These are phyloP conservation scores for Trichogramma dendrolimi DNA, from an alignment of 2,888 invertebrate species.

Conservation along the genomic window DNA sequence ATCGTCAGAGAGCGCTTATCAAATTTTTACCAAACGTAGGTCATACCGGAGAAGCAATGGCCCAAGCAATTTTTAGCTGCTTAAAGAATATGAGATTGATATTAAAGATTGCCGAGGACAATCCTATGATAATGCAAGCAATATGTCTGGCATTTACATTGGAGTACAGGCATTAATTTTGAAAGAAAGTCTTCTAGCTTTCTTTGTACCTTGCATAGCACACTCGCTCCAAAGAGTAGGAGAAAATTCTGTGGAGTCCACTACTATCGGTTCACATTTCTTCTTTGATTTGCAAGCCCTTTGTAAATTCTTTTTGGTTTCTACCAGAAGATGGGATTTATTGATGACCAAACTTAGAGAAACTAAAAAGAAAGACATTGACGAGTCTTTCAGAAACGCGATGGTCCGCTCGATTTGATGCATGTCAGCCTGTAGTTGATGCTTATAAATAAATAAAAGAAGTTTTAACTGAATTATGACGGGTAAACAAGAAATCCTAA, in stretches of 20 bases:
- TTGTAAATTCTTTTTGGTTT: not conserved
- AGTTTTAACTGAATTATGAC: too few species aligned
- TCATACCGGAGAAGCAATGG: conserved; percentile 40
- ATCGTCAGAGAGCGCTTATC: conserved; percentile 29
- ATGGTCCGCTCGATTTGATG: not conserved
- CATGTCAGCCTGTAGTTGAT: too few species aligned
- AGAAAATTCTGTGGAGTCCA: too few species aligned
- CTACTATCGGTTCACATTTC: conserved; percentile 36
- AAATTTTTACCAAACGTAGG: conserved; percentile 32
- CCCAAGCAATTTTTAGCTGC: too few species aligned
- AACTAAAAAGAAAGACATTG: not conserved
- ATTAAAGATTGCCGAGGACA: conserved; percentile 35
- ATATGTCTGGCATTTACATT: conserved; percentile 33
- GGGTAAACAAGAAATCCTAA: too few species aligned
- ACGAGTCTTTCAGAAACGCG: not conserved
- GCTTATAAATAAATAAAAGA: too few species aligned
- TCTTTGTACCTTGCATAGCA: conserved; percentile 33
- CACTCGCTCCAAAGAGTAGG: too few species aligned
- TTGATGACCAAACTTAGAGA: not conserved
- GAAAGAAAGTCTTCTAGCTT: conserved; percentile 33
- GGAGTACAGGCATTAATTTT: conserved; percentile 37
- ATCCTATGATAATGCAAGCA: too few species aligned
- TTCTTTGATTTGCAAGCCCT: not conserved
- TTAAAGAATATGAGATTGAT: conserved; percentile 26
- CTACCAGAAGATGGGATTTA: not conserved